Evolutionary conservation across 2,888 invertebrate species (phyloP), one percentile per base, ranked within the genome.

Genomic region (Leucozona laternaria): DNA sequence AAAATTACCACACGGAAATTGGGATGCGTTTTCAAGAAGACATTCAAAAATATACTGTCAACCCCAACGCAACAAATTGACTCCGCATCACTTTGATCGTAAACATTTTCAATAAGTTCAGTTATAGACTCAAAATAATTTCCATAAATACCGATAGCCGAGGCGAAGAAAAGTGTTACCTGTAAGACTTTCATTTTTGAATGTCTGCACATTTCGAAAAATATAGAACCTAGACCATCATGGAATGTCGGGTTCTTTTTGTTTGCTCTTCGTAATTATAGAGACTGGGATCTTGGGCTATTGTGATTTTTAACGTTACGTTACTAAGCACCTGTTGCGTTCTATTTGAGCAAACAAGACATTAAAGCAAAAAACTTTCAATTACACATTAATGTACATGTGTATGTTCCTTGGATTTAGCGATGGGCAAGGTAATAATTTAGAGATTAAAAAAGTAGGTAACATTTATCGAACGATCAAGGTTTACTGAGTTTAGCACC

Each of bases 61-160:
- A 68, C 11, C 22, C 68, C 50, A 37, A 68, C 20, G 10, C 37
- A 53, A 37, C 34, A 22, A 22, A 68, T 25, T 11, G 34, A 8
- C 13, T 50, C 53, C 0, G 34, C 22, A 37, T n/a, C 10, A 68
- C 68, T 68, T 50, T 68, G 37, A 7, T 0, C 7, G 37, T 68
- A 5, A 6, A 53, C 53, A 25, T 37, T 53, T 68, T 68, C 37
- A 68, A 68, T 53, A 7, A 68, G 37, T 53, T 50, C 22, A n/a
- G 2, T 11, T 5, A n/a, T 25, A 37, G 31, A n/a, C 0, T 37
- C 0, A 37, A 68, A 20, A 17, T 53, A 4, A 10, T 37, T 13
- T 15, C 15, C 37, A 40, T 8, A 15, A 15, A 60, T 37, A 13
- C 10, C 3, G 4, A 64, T 5, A 20, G 13, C 3, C 0, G 13